A percentile compares a stretch with the other conserved stretches of the same genome.
Conservation (phyloP, 2,113 vertebrate genomes). For the Lasiurus borealis region DNA sequence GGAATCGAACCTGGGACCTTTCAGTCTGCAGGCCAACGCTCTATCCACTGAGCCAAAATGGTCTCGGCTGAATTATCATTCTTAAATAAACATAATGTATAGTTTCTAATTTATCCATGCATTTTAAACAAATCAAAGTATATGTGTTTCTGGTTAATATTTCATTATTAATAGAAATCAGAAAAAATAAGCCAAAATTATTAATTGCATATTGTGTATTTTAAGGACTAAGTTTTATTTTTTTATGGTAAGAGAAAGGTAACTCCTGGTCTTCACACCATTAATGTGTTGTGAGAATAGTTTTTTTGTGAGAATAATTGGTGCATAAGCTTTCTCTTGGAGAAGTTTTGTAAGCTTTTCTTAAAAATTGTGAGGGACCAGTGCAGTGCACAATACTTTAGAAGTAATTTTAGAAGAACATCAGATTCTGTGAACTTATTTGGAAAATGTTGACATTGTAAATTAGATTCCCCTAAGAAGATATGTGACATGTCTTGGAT, state of each 20-base stretch:
- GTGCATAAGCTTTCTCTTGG: background rate
- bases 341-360: background rate
- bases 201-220: background rate
- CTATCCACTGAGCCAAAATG: no score
- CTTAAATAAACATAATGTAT: background rate
- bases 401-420: background rate
- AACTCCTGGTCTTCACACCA: background rate
- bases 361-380: background rate
- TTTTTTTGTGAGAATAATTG: background rate
- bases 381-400: background rate
- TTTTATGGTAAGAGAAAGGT: background rate
- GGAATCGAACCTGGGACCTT: no score
- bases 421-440: constrained; percentile 12
- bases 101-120: background rate
- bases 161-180: constrained; percentile 1
- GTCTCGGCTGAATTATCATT: background rate
- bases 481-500: background rate
- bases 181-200: background rate
- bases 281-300: background rate
- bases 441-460: background rate
- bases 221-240: background rate
- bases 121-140: constrained; percentile 6
- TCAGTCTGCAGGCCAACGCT: no score
- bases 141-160: constrained; percentile 2
- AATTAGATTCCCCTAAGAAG: constrained; percentile 35